A percentile compares a stretch with the other conserved stretches of the same genome.
Evolutionary conservation across 2,888 invertebrate species (phyloP).

Genomic region (Drosophila borborema): DNA sequence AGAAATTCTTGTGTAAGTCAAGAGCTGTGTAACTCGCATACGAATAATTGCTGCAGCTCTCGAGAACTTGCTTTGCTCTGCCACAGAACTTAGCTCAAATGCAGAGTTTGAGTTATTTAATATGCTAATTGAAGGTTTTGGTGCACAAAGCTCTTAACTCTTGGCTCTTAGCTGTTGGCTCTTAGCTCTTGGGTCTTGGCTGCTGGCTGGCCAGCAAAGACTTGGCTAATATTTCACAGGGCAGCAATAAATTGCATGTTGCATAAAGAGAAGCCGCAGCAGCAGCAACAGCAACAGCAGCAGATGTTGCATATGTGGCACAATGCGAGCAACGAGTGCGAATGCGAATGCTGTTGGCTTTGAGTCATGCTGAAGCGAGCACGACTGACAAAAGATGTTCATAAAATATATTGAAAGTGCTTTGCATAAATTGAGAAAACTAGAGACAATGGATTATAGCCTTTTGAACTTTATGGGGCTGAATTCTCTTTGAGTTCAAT

Average conservation of each 20-base stretch:
- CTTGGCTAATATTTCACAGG: conserved; percentile 28
- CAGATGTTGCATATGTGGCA: conserved; percentile 70
- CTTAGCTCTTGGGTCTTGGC: not conserved
- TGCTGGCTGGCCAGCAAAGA: conserved; percentile 27
- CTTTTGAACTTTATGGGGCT: conserved; percentile 10
- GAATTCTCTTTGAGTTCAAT: conserved; percentile 17
- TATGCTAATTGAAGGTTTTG: conserved; percentile 25
- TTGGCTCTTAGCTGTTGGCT: conserved; percentile 10
- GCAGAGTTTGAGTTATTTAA: conserved; percentile 21
- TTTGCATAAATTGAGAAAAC: conserved; percentile 65
- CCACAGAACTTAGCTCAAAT: not conserved
- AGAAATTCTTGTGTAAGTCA: not conserved
- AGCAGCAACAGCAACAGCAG: conserved; percentile 48
- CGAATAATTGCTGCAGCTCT: not conserved
- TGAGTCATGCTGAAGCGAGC: conserved; percentile 28
- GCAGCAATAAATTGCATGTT: conserved; percentile 75
- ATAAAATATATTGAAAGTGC: conserved; percentile 72
- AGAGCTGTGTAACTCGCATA: not conserved
- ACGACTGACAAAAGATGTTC: conserved; percentile 37
- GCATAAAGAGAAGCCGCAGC: conserved; percentile 56
- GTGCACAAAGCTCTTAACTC: conserved; percentile 13
- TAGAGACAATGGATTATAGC: conserved; percentile 40
- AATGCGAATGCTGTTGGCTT: conserved; percentile 17
- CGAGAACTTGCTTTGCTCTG: not conserved
- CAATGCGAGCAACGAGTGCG: conserved; percentile 16